Percentiles rank a stretch among this genome's conserved stretches.
Conservation (phyloP, 2,113 vertebrate species). For the Tachycineta bicolor region DNA sequence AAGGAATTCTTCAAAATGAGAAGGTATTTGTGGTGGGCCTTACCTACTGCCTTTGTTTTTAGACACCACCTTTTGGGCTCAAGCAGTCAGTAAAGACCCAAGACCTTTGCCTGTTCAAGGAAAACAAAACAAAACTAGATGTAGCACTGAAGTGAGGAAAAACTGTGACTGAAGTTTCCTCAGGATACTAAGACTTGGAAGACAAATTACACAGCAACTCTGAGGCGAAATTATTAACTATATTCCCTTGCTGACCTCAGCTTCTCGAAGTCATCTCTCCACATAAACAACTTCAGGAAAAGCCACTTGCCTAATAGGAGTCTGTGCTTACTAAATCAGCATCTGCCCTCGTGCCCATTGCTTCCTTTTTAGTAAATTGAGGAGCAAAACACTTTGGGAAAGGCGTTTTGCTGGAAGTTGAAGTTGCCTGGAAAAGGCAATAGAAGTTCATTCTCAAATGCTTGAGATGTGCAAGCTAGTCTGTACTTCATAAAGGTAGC, state of each 20-base stretch:
- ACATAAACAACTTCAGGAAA: conserved; percentile 58
- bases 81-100: not conserved
- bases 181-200: not conserved
- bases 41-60: not conserved
- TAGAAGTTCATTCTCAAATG: not conserved
- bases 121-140: not conserved
- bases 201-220: not conserved
- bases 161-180: not conserved
- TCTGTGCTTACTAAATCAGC: not conserved
- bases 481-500: not conserved
- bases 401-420: not conserved
- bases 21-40: not conserved
- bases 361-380: conserved; percentile 34
- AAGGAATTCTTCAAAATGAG: not conserved
- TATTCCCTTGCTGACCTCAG: conserved; percentile 43
- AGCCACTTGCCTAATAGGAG: conserved; percentile 13
- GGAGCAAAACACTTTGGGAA: not conserved
- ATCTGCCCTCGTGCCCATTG: conserved; percentile 24
- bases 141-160: not conserved
- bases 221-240: not conserved
- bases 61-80: not conserved
- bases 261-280: conserved; percentile 3
- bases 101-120: not conserved
- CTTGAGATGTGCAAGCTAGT: not conserved
- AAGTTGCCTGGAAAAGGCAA: not conserved